Evolutionary conservation across 2,797 vertebrate genomes (phyloP).

Genomic region (Stomatorhinus walkeri): DNA sequence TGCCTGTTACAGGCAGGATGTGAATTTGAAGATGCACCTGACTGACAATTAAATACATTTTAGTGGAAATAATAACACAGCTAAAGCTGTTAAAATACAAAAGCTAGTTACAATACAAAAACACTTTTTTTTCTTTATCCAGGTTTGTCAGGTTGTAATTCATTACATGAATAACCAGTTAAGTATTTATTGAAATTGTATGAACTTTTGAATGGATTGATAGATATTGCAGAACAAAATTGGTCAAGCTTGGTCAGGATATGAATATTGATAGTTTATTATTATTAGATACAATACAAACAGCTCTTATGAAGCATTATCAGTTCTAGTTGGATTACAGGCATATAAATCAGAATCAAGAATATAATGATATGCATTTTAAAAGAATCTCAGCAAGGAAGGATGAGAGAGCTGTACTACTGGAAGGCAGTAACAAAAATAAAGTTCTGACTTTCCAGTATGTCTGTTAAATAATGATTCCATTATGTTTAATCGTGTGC

Average conservation of each 20-base stretch:
- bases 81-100: background rate
- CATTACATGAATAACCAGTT: background rate
- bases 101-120: background rate
- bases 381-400: background rate
- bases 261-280: background rate
- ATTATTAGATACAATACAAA: background rate
- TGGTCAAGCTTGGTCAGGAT: background rate
- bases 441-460: background rate
- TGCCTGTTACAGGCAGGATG: background rate
- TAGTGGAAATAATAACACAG: background rate
- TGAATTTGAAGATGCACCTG: background rate
- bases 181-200: background rate
- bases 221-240: background rate
- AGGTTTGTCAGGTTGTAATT: background rate
- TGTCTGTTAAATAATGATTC: background rate
- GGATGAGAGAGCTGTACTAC: background rate
- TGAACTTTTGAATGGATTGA: background rate
- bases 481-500: background rate
- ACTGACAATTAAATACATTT: background rate
- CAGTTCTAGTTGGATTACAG: background rate
- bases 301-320: background rate
- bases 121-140: background rate
- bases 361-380: background rate
- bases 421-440: background rate
- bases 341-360: background rate